Percentiles rank a stretch among this genome's conserved stretches.
These are phyloP conservation scores for Sphaeridia pumilis DNA, from an alignment of 2,888 invertebrate species.

Conservation along the genomic window DNA sequence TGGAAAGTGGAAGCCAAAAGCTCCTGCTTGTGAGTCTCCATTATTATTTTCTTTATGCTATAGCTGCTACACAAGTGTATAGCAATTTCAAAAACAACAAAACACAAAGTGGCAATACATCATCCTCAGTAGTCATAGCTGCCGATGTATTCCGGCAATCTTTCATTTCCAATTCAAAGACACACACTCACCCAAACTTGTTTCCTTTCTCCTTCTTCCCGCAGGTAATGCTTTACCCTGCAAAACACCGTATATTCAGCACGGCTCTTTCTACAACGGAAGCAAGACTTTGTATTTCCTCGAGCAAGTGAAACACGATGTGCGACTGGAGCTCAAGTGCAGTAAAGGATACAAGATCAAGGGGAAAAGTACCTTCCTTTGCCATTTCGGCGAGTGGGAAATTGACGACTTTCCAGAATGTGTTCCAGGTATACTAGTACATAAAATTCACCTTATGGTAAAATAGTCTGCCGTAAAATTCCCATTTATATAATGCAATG, in stretches of 20 bases:
- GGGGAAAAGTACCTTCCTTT: constrained; percentile 60
- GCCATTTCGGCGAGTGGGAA: constrained; percentile 73
- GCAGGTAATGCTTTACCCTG: constrained; percentile 23
- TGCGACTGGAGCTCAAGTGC: constrained; percentile 64
- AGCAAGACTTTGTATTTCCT: constrained; percentile 37
- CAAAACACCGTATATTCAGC: constrained; percentile 30
- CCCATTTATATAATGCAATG: no score
- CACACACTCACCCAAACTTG: no score
- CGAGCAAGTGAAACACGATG: constrained; percentile 52
- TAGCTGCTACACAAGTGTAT: no score
- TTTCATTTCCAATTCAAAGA: not conserved
- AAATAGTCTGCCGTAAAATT: no score
- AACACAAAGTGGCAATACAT: not conserved
- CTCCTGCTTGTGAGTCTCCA: constrained; percentile 55
- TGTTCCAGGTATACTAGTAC: constrained; percentile 50
- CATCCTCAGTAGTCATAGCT: not conserved
- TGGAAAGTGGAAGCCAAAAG: constrained; percentile 72
- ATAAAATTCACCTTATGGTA: no score
- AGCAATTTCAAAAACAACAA: not conserved
- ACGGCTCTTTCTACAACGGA: constrained; percentile 32
- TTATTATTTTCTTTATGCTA: not conserved
- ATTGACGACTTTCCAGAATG: constrained; percentile 64
- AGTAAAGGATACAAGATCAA: constrained; percentile 51
- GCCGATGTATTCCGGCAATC: not conserved
- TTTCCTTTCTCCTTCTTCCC: not conserved